phyloP scores from a whole-genome alignment of 1,140 invertebrate species.

The Charaxes varanes region DNA sequence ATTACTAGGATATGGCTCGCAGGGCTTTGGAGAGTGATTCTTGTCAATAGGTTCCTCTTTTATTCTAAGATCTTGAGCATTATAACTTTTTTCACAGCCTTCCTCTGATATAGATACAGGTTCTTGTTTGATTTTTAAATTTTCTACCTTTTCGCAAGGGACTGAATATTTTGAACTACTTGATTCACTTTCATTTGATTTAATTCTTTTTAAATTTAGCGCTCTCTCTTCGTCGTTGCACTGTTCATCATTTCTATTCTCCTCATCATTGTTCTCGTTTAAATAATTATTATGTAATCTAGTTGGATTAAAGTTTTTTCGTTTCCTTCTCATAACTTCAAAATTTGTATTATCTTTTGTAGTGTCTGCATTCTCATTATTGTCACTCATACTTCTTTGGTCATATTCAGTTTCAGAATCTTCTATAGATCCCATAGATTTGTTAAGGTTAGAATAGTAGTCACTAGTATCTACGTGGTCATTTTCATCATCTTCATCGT shows the following conservation, averaged over 20 bases:
- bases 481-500: slow-evolving; percentile 80
- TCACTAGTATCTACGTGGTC: slow-evolving; percentile 73
- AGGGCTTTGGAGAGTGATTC: slow-evolving; percentile 23
- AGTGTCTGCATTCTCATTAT: slow-evolving; percentile 79
- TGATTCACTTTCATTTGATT: slow-evolving; percentile 38
- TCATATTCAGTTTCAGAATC: slow-evolving; percentile 80
- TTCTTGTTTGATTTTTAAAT: slow-evolving; percentile 41
- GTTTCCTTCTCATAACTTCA: slow-evolving; percentile 80
- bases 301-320: slow-evolving; percentile 94
- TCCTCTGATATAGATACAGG: slow-evolving; percentile 40
- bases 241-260: slow-evolving; percentile 24
- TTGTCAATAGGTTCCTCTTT: slow-evolving; percentile 51
- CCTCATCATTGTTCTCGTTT: slow-evolving; percentile 20
- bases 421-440: slow-evolving; percentile 56
- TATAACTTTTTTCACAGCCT: slow-evolving; percentile 31
- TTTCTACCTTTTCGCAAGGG: slow-evolving; percentile 21
- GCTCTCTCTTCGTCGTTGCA: slow-evolving; percentile 33
- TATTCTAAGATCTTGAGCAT: slow-evolving; percentile 44
- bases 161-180: slow-evolving; percentile 14
- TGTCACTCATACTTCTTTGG: slow-evolving; percentile 81
- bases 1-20: slow-evolving; percentile 17
- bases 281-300: slow-evolving; percentile 72
- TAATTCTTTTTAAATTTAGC: slow-evolving; percentile 60
- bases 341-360: slow-evolving; percentile 62
- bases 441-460: slow-evolving; percentile 59